Base-by-base conservation (phyloP, 2,888 invertebrate genomes). In the Daptonema setosum region DNA sequence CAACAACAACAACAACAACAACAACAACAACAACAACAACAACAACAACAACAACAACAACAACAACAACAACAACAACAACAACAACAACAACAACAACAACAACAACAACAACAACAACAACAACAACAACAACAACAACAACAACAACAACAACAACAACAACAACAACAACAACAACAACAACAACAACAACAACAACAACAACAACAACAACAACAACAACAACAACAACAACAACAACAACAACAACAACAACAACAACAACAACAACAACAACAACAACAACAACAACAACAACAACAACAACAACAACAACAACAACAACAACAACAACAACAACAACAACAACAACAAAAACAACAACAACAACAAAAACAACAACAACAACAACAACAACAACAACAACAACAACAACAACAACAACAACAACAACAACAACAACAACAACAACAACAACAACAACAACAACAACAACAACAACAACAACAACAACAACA, bases 61-160 rank as follows among this genome's bases (percentile, higher is more conserved):
- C 26, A 20, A 50, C 26, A 20, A 50, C 26, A 20, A 50, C 26
- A 20, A 50, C 26, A 26, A 50, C 26, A 20, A 50, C 26, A 20
- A 50, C 26, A 20, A 50, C 26, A 20, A 50, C 26, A 20, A 50
- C 26, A 20, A 50, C 26, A 20, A 50, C 26, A 20, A 50, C 26
- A 20, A 50, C 26, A 20, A 50, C 26, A 20, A 35, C 35, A 17
- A 87, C 87, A 70, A 84, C 75, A 70, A 35, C 35, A 17, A 35
- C 35, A 17, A 35, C 35, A 17, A 35, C 35, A 17, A 35, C 35
- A 17, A 35, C 35, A 17, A 35, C 35, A 17, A 50, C 26, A 20
- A 50, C 26, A 20, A 50, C 26, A 20, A 50, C 26, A 20, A 50
- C 26, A 20, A 50, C 26, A 20, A 50, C 26, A 20, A 50, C 26